phyloP scores from a whole-genome alignment of 2,888 invertebrate species.

The Melieria crassipennis region DNA sequence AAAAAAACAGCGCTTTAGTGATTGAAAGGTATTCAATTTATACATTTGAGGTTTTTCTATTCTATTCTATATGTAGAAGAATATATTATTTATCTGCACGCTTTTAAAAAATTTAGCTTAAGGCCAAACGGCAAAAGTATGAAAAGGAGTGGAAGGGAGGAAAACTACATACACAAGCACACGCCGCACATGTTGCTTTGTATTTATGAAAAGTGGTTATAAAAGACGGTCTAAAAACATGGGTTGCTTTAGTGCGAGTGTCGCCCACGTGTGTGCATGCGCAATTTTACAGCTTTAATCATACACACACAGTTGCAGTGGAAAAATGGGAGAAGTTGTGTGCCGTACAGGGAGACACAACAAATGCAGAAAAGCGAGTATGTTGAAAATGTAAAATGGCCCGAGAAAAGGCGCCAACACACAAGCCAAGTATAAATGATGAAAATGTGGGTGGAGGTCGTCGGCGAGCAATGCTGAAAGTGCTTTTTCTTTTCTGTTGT shows the following conservation, averaged over 20 bases:
- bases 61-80: background rate
- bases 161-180: background rate
- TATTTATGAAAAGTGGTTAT: constrained; percentile 7
- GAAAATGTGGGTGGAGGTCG: constrained; percentile 14
- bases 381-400: background rate
- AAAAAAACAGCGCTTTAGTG: too few species aligned
- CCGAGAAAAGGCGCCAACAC: constrained; percentile 5
- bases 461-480: background rate
- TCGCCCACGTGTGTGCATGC: too few species aligned
- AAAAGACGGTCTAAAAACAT: constrained; percentile 1
- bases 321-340: background rate
- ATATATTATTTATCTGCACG: background rate
- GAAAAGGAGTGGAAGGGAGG: background rate
- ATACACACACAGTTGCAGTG: constrained; percentile 6
- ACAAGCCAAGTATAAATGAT: background rate
- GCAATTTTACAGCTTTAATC: constrained; percentile 5
- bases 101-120: background rate
- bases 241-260: background rate
- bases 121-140: constrained; percentile 3
- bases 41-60: background rate
- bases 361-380: too few species aligned
- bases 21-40: too few species aligned
- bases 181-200: background rate
- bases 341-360: too few species aligned
- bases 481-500: background rate